phyloP scores from a whole-genome alignment of 2,888 invertebrate genomes.

The Azorinus chamasolen region DNA sequence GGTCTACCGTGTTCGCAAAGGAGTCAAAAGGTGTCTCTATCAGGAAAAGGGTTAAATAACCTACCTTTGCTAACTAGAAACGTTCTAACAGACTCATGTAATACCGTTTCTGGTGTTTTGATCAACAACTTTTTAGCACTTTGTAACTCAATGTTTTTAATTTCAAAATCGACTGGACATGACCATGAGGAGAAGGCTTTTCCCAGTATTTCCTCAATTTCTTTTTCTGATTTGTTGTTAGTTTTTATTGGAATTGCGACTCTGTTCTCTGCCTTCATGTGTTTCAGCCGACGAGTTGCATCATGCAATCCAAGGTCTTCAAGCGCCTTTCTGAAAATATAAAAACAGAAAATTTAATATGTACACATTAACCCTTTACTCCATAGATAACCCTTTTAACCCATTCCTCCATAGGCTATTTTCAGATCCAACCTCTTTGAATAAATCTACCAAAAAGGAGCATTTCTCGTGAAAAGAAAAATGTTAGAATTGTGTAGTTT shows the following conservation, averaged over 20 bases:
- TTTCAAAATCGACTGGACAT: not conserved
- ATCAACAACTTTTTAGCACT: constrained; percentile 35
- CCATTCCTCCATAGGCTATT: no score
- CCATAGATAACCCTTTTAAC: no score
- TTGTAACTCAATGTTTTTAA: constrained; percentile 20
- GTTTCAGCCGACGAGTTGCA: constrained; percentile 33
- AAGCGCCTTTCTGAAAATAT: not conserved
- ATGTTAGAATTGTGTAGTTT: no score
- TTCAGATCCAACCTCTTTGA: no score
- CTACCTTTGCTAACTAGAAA: constrained; percentile 29
- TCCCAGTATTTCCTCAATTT: not conserved
- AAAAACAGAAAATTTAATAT: not conserved
- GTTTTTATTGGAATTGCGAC: constrained; percentile 37
- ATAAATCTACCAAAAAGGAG: no score
- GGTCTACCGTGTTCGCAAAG: no score
- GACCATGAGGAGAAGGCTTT: not conserved
- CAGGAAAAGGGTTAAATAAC: not conserved
- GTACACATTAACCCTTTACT: not conserved
- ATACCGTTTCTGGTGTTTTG: constrained; percentile 30
- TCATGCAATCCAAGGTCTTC: constrained; percentile 21
- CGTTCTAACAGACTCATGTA: constrained; percentile 20
- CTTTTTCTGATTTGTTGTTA: not conserved
- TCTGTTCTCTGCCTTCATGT: constrained; percentile 14
- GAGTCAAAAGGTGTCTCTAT: no score
- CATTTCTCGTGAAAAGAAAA: no score